Base-by-base conservation (phyloP, 1,140 invertebrate genomes). In the Octopus sinensis region DNA sequence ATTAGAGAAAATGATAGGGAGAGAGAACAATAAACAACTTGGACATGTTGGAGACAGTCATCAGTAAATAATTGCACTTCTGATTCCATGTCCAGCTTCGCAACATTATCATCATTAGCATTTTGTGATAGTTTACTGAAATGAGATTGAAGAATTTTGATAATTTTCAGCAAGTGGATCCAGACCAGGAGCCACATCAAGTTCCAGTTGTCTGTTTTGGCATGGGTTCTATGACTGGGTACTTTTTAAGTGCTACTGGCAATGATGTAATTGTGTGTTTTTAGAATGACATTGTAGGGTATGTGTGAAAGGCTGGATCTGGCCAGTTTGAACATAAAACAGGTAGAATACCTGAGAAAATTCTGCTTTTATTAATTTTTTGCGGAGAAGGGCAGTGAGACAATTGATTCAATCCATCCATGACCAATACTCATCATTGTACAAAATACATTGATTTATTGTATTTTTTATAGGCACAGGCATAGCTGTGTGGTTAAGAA, bases 311-410 rank as follows among this genome's bases (percentile, higher is more conserved):
- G 90, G 56, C 92, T 91, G 81, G 92, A 91, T 71, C 89, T 89
- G 80, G 93, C 90, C 54, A 93, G 86, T 87, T 93, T 92, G 62
- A 88, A 91, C 9, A 94, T 83, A 10, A 94, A 80, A 79, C 89
- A 84, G 75, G 91, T 91, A 93, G 90, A 0, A 92, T 87, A 83
- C 93, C 91, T 78, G 90, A 91, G n/a, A 83, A 82, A 68, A 84
- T 62, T 23, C 85, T 84, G 51, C 85, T 86, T 30, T 80, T 78
- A 53, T 77, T 81, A 79, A 89, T 87, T 54, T 88, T 43, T 0
- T 54, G 52, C 30, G 84, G 71, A 17, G 85, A 82, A 51, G 88
- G 73, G 2, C 82, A 84, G 53, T 78, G 73, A 43, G 88, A 76
- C 10, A 84, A 81, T 75, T 86, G 86, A 43, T 86, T 84, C 53